phyloP scores from a whole-genome alignment of 2,113 vertebrate genomes.

The Ursus arctos region DNA sequence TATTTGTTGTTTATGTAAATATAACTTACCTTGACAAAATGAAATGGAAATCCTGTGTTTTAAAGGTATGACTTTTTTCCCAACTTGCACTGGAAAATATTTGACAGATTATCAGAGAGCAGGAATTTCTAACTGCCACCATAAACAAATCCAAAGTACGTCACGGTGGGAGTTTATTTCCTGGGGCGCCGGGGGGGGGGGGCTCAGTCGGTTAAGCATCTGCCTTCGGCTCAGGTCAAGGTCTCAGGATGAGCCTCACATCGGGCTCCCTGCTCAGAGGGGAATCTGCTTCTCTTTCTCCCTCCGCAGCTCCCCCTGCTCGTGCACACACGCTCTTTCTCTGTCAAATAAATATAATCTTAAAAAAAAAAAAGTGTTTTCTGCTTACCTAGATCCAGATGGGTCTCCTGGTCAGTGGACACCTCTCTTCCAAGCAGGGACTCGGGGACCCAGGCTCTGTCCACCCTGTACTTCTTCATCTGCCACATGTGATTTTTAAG shows the following conservation, averaged over 20 bases:
- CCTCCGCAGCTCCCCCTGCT: not conserved
- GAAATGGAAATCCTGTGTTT: slow-evolving; percentile 11
- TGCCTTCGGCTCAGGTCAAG: not conserved
- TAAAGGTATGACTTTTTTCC: not conserved
- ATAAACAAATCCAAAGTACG: not conserved
- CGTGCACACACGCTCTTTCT: not conserved
- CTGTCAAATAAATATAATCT: not conserved
- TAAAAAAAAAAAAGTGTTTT: not conserved
- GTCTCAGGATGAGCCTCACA: not conserved
- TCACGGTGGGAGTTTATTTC: not conserved
- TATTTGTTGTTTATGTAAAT: not conserved
- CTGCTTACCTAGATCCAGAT: not conserved
- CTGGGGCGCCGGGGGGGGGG: too few relatives aligned
- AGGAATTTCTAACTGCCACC: not conserved
- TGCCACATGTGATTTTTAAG: not conserved
- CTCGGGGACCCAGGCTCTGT: not conserved
- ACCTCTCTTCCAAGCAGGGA: not conserved
- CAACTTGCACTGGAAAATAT: not conserved
- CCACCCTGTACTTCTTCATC: not conserved
- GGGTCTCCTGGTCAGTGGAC: not conserved
- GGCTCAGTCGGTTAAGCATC: not conserved
- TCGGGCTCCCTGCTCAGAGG: not conserved
- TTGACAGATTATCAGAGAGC: not conserved
- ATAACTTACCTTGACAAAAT: not conserved
- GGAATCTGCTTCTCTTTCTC: not conserved